Conservation (phyloP, 2,113 vertebrate genomes). For the Ranitomeya imitator region DNA sequence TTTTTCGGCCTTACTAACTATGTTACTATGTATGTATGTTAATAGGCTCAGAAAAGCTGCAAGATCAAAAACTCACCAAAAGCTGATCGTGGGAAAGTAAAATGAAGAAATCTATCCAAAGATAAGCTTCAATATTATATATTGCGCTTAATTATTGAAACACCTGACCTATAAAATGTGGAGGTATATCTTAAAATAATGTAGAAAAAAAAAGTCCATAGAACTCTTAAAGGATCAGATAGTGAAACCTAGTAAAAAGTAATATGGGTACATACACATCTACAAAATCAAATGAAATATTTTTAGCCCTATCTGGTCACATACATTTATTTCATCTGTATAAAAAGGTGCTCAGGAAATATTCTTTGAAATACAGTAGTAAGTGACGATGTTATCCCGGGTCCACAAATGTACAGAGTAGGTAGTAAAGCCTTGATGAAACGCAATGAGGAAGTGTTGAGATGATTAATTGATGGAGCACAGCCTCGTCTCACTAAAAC, state of each 20-base stretch:
- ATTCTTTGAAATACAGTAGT: neutral
- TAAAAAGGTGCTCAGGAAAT: neutral
- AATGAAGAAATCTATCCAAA: neutral
- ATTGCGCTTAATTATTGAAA: neutral
- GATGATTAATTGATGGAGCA: constrained; percentile 52
- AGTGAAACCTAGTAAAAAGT: neutral
- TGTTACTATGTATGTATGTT: too few species aligned
- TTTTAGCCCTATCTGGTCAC: neutral
- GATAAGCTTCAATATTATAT: neutral
- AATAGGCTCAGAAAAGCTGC: too few species aligned
- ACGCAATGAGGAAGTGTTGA: constrained; percentile 45
- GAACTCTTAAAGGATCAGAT: neutral
- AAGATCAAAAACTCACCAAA: too few species aligned
- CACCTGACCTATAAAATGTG: neutral
- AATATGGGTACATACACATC: neutral
- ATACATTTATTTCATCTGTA: neutral
- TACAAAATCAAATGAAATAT: neutral
- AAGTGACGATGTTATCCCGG: neutral
- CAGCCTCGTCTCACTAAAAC: constrained; percentile 37
- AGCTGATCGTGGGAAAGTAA: neutral
- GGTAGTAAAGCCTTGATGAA: neutral
- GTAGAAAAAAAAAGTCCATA: neutral
- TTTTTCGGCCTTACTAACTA: too few species aligned
- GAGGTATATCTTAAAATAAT: neutral
- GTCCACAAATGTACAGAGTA: neutral